Evolutionary conservation across 1,140 invertebrate species (phyloP), one percentile per base, ranked within the genome.

Genomic region (Saccostrea cuccullata): DNA sequence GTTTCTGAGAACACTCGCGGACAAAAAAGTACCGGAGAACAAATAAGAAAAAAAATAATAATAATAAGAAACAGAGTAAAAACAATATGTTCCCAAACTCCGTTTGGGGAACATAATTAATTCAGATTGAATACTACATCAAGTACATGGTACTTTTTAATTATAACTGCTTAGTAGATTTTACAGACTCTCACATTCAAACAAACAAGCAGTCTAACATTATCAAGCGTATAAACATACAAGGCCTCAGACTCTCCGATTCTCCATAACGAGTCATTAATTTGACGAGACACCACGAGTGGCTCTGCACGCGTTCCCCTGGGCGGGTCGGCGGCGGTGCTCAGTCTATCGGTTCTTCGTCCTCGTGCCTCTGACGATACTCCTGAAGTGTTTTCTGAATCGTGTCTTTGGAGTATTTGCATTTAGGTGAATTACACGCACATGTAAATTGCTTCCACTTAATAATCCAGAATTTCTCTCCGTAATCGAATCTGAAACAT

Each of bases 401-500:
- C 36, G 96, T 97, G 60, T 96, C 96, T 88, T 95, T 95, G 0
- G 97, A 97, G 95, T 98, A 98, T 94, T 97, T 96, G 95, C 98
- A 99, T 87, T 96, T 96, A 15, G 96, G 93, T 23, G 96, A 96
- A 13, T 96, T 96, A 95, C 98, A 99, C 82, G 97, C 97, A 95
- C 98, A 99, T 6, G 97, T 97, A 94, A 98, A 95, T 86, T 94
- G 98, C 89, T 98, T 98, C 92, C 97, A 97, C 93, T 99, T 99
- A 84, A 98, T 97, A 47, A 98, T 97, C 98, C 98, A 99, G 95
- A 98, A 99, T 94, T 98, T 98, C 91, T 98, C 98, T 0, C 98
- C 98, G 95, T 99, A 99, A 95, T 99, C 98, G 95, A 98, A 99
- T 91, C 98, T 98, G 95, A n/a, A 56, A 85, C 70, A 77, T 36